Base-by-base conservation (phyloP, 2,888 invertebrate genomes). In the Branchinecta sandiegonensis region DNA sequence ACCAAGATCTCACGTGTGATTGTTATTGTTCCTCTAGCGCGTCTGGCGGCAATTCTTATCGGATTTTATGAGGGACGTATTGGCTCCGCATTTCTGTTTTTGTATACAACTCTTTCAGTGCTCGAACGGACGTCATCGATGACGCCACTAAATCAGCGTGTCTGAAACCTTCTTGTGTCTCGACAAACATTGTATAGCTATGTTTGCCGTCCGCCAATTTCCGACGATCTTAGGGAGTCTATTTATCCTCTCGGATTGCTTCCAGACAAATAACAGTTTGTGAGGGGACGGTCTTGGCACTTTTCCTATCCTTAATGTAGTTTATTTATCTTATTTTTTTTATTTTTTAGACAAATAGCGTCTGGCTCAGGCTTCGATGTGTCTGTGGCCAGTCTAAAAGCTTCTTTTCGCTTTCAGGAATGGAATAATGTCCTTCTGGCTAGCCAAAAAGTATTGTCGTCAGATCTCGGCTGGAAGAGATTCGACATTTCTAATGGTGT, bases 401-500 rank as follows among this genome's bases (percentile, higher is more conserved):
- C 17, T 10, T 66, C 23, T 70, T 67, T 68, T 50, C 71, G 46
- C 68, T 69, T 73, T 12, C 75, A 84, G 84, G 83, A 82, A 72
- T 83, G 84, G 48, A 78, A 81, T 68, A 81, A 84, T 68, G 81
- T 82, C 76, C 77, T 86, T 77, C 78, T 82, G 72, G 80, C 82
- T 64, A 82, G 83, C 10, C 78, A 81, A 70, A 76, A 79, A 67
- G 80, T 87, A 73, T 81, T 86, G 76, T 81, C 85, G 69, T 81
- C 84, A 66, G 81, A 84, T 71, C 81, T 87, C 72, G 91, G 89
- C 66, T 93, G 93, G 93, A 88, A 89, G 78, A 88, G 89, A 74
- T 82, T 93, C 74, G 90, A 93, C 79, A 82, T 93, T 74, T 90
- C 90, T 71, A 80, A 81, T 70, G 87, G 87, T 66, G 89, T 89